Percentiles rank a stretch among this genome's conserved stretches.
phyloP scores from a whole-genome alignment of 1,140 invertebrate species.

The Orussus abietinus region DNA sequence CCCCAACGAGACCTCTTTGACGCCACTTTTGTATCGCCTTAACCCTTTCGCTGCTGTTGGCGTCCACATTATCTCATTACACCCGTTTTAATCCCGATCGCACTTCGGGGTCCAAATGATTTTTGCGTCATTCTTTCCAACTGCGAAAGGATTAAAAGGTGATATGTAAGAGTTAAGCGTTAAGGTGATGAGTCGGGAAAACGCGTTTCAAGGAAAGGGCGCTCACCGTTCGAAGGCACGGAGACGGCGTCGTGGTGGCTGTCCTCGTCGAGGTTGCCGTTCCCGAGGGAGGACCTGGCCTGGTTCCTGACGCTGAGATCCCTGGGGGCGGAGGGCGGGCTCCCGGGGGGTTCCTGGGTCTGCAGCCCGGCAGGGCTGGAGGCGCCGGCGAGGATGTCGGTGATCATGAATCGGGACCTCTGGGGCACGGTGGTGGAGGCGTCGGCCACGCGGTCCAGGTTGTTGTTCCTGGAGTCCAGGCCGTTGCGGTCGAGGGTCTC shows the following conservation, averaged over 20 bases:
- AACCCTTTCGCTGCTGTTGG: too few relatives aligned
- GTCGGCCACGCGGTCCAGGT: constrained; percentile 28
- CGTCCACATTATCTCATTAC: too few relatives aligned
- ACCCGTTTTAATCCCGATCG: too few relatives aligned
- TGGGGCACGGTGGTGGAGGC: constrained; percentile 58
- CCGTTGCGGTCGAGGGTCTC: constrained; percentile 40
- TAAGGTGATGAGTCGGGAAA: too few relatives aligned
- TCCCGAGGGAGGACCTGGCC: constrained; percentile 35
- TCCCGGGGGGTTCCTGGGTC: constrained; percentile 43
- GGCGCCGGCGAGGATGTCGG: constrained; percentile 67
- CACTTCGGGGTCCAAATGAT: too few relatives aligned
- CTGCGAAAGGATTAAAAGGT: too few relatives aligned
- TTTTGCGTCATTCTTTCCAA: too few relatives aligned
- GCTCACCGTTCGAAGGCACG: constrained; percentile 50
- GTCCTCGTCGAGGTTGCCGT: constrained; percentile 47
- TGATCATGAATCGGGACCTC: constrained; percentile 75
- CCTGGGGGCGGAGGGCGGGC: constrained; percentile 44
- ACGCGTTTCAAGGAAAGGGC: too few relatives aligned
- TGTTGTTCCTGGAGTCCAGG: constrained; percentile 30
- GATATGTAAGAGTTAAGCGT: too few relatives aligned
- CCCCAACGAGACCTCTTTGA: too few relatives aligned
- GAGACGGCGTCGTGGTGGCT: constrained; percentile 50
- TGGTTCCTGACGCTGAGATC: constrained; percentile 48
- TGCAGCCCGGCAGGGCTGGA: constrained; percentile 39
- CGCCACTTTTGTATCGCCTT: too few relatives aligned